Base-by-base conservation (phyloP, 2,888 invertebrate genomes). In the Nasonovia ribisnigri region DNA sequence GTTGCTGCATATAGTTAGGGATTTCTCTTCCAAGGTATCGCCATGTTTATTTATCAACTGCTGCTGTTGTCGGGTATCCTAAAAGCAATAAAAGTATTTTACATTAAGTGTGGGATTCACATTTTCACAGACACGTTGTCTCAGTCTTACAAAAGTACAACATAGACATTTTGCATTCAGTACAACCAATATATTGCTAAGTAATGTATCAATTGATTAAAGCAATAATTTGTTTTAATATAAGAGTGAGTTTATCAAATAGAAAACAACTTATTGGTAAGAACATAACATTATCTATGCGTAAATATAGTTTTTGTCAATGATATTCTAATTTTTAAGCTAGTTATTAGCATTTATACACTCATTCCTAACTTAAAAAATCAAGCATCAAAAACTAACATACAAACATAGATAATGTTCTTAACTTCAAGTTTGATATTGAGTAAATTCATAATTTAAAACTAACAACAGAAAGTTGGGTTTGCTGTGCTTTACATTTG, bases 1-100 rank as follows among this genome's bases (percentile, higher is more conserved):
- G 26, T 99, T 99, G 95, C 99, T 99, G 96, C 99, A 99, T 95
- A 99, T 98, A 94, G 99, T 99, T 91, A 99, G 96, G 11, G 99
- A 99, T 95, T 99, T 98, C 94, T 99, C 98, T 95, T 99, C 99
- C 95, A 99, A 96, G 94, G 96, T 97, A 57, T 96, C 97, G 3
- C 98, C 98, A 95, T 98, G 97, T 95, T 98, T 98, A 95, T 97
- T 97, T 92, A 97, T 96, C 93, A 99, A 96, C 95, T 98, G 98
- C 95, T 96, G 97, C 94, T 97, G 96, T 92, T 99, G 96, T 96
- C 98, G 98, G 0, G 97, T 97, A 96, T 99, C 99, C 98, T 98
- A 95, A 92, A 67, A 92, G 29, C 90, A 90, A 94, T 94, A 77
- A 4, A 60, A 93, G 57, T 29, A 24, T 88, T 11, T 24, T 84